A percentile compares a stretch with the other conserved stretches of the same genome.
Conservation (phyloP, 2,113 vertebrate species). For the Albula goreensis region DNA sequence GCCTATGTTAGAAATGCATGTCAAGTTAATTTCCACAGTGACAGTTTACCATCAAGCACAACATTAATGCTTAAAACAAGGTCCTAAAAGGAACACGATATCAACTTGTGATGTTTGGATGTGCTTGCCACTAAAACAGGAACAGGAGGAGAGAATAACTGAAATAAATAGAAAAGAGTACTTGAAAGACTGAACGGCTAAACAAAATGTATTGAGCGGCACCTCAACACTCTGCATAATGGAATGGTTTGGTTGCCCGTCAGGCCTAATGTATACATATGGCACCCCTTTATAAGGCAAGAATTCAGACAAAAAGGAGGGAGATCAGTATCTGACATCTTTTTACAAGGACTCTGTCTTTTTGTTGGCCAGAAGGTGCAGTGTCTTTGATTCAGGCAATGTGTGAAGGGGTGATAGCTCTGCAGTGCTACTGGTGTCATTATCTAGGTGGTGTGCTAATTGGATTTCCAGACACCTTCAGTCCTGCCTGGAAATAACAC, state of each 20-base stretch:
- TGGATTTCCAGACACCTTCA: conserved; percentile 54
- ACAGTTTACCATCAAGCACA: too few relatives aligned
- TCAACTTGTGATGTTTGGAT: too few relatives aligned
- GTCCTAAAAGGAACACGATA: too few relatives aligned
- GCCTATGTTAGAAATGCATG: too few relatives aligned
- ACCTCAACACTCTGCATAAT: background rate
- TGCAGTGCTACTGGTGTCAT: conserved; percentile 36
- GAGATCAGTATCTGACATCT: conserved; percentile 4
- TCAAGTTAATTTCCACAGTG: too few relatives aligned
- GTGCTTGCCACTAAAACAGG: background rate
- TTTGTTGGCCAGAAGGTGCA: conserved; percentile 19
- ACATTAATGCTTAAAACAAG: too few relatives aligned
- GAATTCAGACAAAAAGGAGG: background rate
- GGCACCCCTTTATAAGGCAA: background rate
- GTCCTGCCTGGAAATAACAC: conserved; percentile 40
- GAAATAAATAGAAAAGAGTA: background rate
- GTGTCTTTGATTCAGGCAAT: conserved; percentile 37
- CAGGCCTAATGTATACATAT: background rate
- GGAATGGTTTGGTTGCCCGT: background rate
- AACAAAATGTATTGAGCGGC: background rate
- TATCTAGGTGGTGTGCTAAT: conserved; percentile 53
- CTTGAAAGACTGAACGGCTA: background rate
- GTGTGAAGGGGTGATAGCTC: conserved; percentile 41
- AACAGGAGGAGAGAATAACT: background rate
- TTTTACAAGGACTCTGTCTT: conserved; percentile 23